These are phyloP conservation scores for Lepidurus arcticus DNA, from an alignment of 1,140 invertebrate species.

Conservation along the genomic window DNA sequence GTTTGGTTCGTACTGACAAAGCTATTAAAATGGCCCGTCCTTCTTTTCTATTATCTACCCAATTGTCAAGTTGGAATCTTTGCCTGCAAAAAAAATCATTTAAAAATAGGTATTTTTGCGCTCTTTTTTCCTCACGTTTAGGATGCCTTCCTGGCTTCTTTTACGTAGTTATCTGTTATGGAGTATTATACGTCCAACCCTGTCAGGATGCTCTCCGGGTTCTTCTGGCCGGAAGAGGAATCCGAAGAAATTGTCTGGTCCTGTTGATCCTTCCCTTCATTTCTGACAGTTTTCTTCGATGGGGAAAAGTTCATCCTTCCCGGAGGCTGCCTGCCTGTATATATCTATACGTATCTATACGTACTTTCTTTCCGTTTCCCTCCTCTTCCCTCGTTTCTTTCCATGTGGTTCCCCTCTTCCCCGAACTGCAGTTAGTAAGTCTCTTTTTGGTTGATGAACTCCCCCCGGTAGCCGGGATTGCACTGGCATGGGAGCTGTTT, in stretches of 20 bases:
- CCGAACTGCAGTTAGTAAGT: neutral
- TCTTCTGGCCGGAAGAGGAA: neutral
- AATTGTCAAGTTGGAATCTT: neutral
- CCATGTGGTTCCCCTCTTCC: neutral
- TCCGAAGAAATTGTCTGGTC: neutral
- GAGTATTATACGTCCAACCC: neutral
- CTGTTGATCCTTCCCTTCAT: constrained; percentile 15
- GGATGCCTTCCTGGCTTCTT: neutral
- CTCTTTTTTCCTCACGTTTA: neutral
- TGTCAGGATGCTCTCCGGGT: neutral
- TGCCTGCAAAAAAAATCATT: neutral
- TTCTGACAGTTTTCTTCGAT: neutral
- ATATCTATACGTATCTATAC: neutral
- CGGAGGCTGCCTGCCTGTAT: neutral
- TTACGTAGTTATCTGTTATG: neutral
- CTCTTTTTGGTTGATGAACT: constrained; percentile 11
- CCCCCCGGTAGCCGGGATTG: neutral
- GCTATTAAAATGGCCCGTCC: neutral
- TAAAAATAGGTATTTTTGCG: constrained; percentile 5
- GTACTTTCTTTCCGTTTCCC: neutral
- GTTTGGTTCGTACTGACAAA: neutral
- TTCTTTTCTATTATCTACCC: neutral
- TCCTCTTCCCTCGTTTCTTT: neutral
- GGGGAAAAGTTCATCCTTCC: constrained; percentile 5
- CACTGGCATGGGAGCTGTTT: neutral